Conservation (phyloP, 2,888 invertebrate species). For the Notodonta dromedarius region DNA sequence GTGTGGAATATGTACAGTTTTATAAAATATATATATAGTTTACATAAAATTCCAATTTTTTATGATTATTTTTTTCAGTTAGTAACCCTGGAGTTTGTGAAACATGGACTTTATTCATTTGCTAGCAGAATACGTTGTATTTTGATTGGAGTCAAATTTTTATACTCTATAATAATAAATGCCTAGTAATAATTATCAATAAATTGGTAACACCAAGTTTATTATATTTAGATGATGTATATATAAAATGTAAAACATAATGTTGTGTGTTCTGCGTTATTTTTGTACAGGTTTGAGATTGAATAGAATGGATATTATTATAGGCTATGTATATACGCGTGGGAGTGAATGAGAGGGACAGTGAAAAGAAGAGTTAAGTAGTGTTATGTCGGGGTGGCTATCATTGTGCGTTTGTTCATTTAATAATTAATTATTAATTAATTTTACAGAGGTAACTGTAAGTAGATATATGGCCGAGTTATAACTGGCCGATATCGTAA, state of each 20-base stretch:
- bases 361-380: slow-evolving; percentile 11
- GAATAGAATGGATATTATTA: slow-evolving; percentile 29
- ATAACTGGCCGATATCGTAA: slow-evolving; percentile 25
- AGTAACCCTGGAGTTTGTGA: not conserved
- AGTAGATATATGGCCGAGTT: slow-evolving; percentile 1
- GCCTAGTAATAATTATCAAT: slow-evolving; percentile 58
- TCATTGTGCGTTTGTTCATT: slow-evolving; percentile 12
- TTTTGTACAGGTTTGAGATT: slow-evolving; percentile 51
- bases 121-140: slow-evolving; percentile 64
- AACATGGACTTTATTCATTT: slow-evolving; percentile 6
- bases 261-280: slow-evolving; percentile 48
- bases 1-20: no score
- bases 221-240: slow-evolving; percentile 62
- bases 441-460: not conserved
- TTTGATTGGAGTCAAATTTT: slow-evolving; percentile 69
- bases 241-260: slow-evolving; percentile 44
- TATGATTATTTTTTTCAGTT: not conserved
- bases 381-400: slow-evolving; percentile 9
- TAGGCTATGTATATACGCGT: slow-evolving; percentile 55
- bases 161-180: slow-evolving; percentile 61
- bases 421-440: not conserved
- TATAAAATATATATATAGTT: no score
- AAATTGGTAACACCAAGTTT: slow-evolving; percentile 76
- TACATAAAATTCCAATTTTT: no score
- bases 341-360: slow-evolving; percentile 21